Evolutionary conservation across 2,888 invertebrate species (phyloP).

Genomic region (Conus canariensis): DNA sequence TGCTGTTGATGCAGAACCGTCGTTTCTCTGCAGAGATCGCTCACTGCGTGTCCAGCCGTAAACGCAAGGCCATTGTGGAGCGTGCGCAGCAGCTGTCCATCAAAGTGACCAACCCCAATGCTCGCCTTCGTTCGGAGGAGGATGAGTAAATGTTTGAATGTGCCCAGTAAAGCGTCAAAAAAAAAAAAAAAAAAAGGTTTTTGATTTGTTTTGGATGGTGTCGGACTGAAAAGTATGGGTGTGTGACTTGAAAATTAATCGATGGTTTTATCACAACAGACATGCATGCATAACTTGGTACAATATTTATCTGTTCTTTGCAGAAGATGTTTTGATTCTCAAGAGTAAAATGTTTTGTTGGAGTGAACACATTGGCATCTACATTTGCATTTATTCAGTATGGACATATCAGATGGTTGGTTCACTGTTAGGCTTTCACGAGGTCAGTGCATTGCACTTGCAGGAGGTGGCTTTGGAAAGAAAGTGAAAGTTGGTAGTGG

Average conservation of each 20-base stretch:
- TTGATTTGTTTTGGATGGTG: not conserved
- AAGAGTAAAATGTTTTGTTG: too few relatives aligned
- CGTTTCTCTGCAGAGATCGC: conserved; percentile 99
- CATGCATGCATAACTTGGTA: not conserved
- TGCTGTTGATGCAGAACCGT: conserved; percentile 99
- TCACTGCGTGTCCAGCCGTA: conserved; percentile 98
- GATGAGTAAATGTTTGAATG: conserved; percentile 89
- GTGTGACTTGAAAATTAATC: not conserved
- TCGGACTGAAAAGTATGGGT: not conserved
- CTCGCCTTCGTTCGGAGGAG: conserved; percentile 98
- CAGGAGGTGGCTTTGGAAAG: too few relatives aligned
- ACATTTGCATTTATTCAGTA: too few relatives aligned
- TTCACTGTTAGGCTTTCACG: too few relatives aligned
- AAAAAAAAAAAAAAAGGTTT: conserved; percentile 11
- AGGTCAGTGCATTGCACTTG: too few relatives aligned
- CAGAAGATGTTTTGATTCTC: too few relatives aligned
- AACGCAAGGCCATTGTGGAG: conserved; percentile 96
- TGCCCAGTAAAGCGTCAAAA: conserved; percentile 21
- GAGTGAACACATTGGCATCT: too few relatives aligned
- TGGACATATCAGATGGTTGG: too few relatives aligned
- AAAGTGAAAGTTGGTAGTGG: too few relatives aligned
- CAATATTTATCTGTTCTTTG: too few relatives aligned
- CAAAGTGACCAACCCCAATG: conserved; percentile 96
- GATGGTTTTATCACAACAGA: too few relatives aligned
- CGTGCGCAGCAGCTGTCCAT: conserved; percentile 97